Evolutionary conservation across 2,888 invertebrate genomes (phyloP).

Genomic region (Pherbina coryleti): DNA sequence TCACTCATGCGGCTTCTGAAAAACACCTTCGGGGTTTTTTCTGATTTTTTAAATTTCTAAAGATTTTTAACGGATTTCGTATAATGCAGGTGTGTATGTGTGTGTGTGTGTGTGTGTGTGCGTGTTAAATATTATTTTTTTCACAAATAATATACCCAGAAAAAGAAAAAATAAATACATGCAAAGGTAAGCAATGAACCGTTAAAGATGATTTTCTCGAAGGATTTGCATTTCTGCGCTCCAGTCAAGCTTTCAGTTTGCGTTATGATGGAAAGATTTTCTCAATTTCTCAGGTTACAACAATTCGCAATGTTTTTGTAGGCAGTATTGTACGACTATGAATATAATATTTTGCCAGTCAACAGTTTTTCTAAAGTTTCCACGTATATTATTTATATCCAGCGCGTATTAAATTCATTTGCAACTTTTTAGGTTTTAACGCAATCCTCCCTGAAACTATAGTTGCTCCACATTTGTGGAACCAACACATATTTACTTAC

Average conservation of each 20-base stretch:
- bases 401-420: neutral
- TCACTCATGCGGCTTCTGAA: conserved; percentile 19
- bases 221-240: neutral
- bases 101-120: conserved; percentile 6
- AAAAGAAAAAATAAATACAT: neutral
- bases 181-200: conserved; percentile 62
- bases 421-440: conserved; percentile 3
- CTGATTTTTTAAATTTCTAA: conserved; percentile 40
- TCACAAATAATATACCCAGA: neutral
- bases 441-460: neutral
- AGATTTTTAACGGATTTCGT: conserved; percentile 38
- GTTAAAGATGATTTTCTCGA: conserved; percentile 64
- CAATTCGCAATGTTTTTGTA: neutral
- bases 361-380: too few species aligned
- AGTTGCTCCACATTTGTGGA: too few species aligned
- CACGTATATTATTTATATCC: neutral
- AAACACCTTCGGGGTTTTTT: conserved; percentile 29
- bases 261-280: neutral
- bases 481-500: neutral
- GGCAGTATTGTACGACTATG: neutral
- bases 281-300: neutral
- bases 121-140: neutral
- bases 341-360: neutral
- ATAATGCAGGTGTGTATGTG: neutral
- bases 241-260: neutral